These are phyloP conservation scores for Phyllostomus hastatus DNA, from an alignment of 2,113 vertebrate genomes.

Conservation along the genomic window DNA sequence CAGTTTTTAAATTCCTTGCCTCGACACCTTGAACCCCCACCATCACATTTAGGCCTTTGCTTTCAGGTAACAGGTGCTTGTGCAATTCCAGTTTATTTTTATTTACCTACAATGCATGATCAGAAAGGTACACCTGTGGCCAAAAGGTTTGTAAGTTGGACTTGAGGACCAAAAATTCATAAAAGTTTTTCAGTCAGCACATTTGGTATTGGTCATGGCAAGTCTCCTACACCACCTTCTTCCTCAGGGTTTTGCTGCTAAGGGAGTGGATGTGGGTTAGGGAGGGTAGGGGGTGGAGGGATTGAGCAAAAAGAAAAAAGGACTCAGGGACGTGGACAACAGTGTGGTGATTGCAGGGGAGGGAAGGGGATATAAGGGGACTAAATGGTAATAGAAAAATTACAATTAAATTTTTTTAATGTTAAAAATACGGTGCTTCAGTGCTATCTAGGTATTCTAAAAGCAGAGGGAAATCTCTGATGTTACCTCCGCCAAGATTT, in stretches of 20 bases:
- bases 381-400: too few species aligned
- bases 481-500: neutral
- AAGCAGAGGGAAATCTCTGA: neutral
- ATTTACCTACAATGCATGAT: neutral
- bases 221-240: neutral
- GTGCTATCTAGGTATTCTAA: neutral
- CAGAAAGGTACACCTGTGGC: neutral
- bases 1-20: neutral
- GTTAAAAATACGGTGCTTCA: neutral
- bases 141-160: neutral
- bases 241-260: neutral
- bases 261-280: too few species aligned
- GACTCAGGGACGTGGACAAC: too few species aligned
- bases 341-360: too few species aligned
- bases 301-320: too few species aligned
- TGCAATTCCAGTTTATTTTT: constrained; percentile 22
- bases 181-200: neutral
- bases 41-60: neutral
- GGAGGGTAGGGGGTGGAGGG: too few species aligned
- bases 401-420: too few species aligned
- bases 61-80: neutral
- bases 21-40: neutral
- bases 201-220: neutral
- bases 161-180: neutral
- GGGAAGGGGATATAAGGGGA: too few species aligned